phyloP scores from a whole-genome alignment of 1,140 invertebrate genomes.

The Periplaneta americana region DNA sequence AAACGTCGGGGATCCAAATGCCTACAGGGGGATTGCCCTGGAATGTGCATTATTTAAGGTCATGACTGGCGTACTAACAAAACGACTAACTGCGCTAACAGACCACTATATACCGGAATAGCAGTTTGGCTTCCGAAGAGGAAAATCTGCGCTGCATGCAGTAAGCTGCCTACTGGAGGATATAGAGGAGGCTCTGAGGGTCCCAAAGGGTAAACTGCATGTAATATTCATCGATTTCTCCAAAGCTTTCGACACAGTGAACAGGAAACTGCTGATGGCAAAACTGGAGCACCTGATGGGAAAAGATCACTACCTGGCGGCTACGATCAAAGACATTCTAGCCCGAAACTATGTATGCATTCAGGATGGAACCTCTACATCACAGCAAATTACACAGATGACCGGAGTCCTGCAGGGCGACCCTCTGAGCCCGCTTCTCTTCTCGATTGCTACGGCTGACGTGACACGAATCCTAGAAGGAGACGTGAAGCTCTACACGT shows the following conservation, averaged over 20 bases:
- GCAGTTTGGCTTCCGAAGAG: too few relatives aligned
- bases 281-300: neutral
- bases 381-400: neutral
- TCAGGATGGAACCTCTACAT: neutral
- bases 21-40: neutral
- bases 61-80: neutral
- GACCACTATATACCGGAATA: too few relatives aligned
- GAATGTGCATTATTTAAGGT: neutral
- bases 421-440: too few relatives aligned
- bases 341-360: neutral
- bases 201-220: neutral
- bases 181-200: neutral
- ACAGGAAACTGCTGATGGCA: neutral
- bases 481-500: too few relatives aligned
- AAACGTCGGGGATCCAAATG: neutral
- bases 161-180: neutral
- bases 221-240: too few relatives aligned
- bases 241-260: neutral
- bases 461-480: neutral
- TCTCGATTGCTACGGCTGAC: neutral
- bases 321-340: neutral
- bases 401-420: neutral
- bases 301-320: too few relatives aligned
- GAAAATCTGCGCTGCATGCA: neutral
- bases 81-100: too few relatives aligned